Conservation (phyloP, 1,140 invertebrate species). For the Calephelis virginiensis region DNA sequence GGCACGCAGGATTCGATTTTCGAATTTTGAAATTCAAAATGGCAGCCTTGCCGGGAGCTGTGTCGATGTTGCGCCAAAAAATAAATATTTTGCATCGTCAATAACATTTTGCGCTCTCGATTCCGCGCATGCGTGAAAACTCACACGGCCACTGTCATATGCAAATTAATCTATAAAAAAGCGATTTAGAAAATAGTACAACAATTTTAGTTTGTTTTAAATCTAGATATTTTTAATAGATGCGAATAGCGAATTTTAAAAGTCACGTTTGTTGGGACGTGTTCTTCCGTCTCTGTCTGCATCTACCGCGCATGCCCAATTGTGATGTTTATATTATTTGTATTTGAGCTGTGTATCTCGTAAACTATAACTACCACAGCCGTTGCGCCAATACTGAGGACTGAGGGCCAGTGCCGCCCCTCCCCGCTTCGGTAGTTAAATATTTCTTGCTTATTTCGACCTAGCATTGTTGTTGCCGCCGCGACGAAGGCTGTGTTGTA, state of each 20-base stretch:
- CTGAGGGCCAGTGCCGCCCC: conserved; percentile 70
- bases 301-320: conserved; percentile 65
- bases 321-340: conserved; percentile 80
- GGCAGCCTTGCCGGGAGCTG: conserved; percentile 45
- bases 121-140: conserved; percentile 55
- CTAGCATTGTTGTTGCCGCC: conserved; percentile 78
- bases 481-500: conserved; percentile 70
- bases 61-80: conserved; percentile 63
- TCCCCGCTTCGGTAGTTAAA: conserved; percentile 76
- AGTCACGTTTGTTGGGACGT: conserved; percentile 4
- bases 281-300: conserved; percentile 59
- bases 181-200: conserved; percentile 58
- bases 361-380: conserved; percentile 80
- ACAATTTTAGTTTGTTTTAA: conserved; percentile 45
- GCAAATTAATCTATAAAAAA: conserved; percentile 76
- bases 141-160: conserved; percentile 62
- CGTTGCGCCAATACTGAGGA: conserved; percentile 75
- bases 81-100: conserved; percentile 76
- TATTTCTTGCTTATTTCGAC: conserved; percentile 80
- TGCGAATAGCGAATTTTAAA: conserved; percentile 6
- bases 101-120: conserved; percentile 58
- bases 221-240: conserved; percentile 25
- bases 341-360: conserved; percentile 80
- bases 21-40: conserved; percentile 38
- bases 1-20: not conserved